Base-by-base conservation (phyloP, 1,140 invertebrate genomes). In the Physella acuta region DNA sequence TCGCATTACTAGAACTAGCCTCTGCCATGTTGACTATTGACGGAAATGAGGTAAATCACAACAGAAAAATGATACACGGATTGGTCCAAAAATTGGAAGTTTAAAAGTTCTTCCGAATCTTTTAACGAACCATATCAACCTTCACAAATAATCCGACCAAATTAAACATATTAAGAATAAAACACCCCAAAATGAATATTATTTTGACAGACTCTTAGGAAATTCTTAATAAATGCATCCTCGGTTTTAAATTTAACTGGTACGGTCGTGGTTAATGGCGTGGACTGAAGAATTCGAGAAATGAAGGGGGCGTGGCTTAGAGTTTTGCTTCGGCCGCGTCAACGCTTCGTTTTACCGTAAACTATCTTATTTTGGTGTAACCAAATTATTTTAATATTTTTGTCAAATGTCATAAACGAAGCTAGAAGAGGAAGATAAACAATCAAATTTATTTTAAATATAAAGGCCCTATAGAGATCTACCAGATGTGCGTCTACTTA, bases 1-100 rank as follows among this genome's bases (percentile, higher is more conserved):
- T 77, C 39, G 39, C 20, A 44, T 44, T 44, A 61, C 68, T 77
- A 8, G 39, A 11, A 44, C 20, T 44, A 61, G 72, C 69, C 53
- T 75, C 75, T 72, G 75, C 73, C 75, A 77, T 77, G 73, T 61
- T 61, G 36, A 61, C 33, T 31, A 26, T 61, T 16, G 58, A 14
- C 58, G 58, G 59, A 61, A 61, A 34, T 61, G 36, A 24, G 36
- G 34, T 26, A 20, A 3, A 34, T 4, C 16, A 44, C 39, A 44
- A 44, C 39, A 44, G 20, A 8, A 20, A 8, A 11, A 11, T 44
- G 17, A 24, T 44, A 2, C n/a, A 28, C 5, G 28, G 36, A 61
- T 61, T 61, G 59, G 59, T 61, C 20, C 33, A 17, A 60, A 33
- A 33, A 8, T 30, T 8, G 39, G 8, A 44, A 11, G 39, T 20